Evolutionary conservation across 2,113 vertebrate species (phyloP).

Genomic region (Rissa tridactyla): DNA sequence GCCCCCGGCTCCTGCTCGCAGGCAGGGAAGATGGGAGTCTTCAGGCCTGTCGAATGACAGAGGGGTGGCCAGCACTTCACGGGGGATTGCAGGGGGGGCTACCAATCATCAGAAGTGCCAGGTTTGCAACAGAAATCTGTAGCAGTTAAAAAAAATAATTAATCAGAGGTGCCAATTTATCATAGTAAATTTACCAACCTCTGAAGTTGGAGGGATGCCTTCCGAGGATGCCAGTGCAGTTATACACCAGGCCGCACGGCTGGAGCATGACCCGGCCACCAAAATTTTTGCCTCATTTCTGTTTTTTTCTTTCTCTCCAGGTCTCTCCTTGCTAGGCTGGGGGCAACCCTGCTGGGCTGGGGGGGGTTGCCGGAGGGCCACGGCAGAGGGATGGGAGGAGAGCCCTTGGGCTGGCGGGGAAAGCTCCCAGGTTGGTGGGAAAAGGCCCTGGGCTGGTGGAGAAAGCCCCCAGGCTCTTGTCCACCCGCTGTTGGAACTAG

Average conservation of each 20-base stretch:
- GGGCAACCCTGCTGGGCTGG: background rate
- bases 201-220: background rate
- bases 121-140: background rate
- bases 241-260: background rate
- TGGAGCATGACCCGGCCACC: rapidly evolving
- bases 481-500: slow-evolving; percentile 73
- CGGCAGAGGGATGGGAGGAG: background rate
- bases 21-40: background rate
- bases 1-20: rapidly evolving
- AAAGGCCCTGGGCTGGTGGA: background rate
- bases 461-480: background rate
- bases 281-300: background rate
- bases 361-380: background rate
- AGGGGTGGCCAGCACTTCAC: background rate
- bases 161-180: background rate
- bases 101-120: background rate
- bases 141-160: background rate
- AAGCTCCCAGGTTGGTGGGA: background rate
- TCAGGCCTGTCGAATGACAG: background rate
- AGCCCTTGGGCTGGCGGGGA: background rate
- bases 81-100: background rate
- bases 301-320: background rate
- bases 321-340: background rate
- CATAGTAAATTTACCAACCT: background rate
- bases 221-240: background rate